Percentiles rank a stretch among this genome's conserved stretches.
These are phyloP conservation scores for Neoscelio sp. DNA, from an alignment of 2,888 invertebrate species.

Conservation along the genomic window DNA sequence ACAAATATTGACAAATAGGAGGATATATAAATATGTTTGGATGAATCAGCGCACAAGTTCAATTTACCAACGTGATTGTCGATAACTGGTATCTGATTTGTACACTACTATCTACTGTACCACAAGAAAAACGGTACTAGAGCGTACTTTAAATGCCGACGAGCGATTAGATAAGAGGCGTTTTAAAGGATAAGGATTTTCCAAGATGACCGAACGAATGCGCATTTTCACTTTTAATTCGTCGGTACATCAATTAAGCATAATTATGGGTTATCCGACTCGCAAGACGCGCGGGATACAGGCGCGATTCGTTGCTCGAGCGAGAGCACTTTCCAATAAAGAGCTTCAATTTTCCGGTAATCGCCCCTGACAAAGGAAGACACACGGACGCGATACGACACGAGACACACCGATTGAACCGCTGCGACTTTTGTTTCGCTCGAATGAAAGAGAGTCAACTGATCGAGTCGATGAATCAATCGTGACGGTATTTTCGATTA, in stretches of 20 bases:
- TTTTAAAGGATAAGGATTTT: not conserved
- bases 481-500: constrained; percentile 51
- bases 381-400: constrained; percentile 5
- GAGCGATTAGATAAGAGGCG: constrained; percentile 4
- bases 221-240: constrained; percentile 60
- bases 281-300: constrained; percentile 21
- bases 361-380: constrained; percentile 34
- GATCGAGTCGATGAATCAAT: constrained; percentile 33
- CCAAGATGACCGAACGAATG: not conserved
- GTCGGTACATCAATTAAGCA: constrained; percentile 24
- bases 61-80: too few species aligned
- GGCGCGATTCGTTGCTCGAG: constrained; percentile 41
- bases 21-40: too few species aligned
- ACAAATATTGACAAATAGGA: too few species aligned
- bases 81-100: too few species aligned
- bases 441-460: too few species aligned
- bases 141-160: not conserved
- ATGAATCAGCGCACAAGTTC: too few species aligned
- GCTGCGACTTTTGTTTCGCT: constrained; percentile 51
- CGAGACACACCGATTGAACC: constrained; percentile 35
- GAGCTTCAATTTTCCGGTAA: constrained; percentile 67
- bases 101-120: too few species aligned
- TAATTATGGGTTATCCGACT: constrained; percentile 50
- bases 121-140: too few species aligned
- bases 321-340: constrained; percentile 66